A percentile compares a stretch with the other conserved stretches of the same genome.
Conservation (phyloP, 2,113 vertebrate genomes). For the Spermophilus dauricus region DNA sequence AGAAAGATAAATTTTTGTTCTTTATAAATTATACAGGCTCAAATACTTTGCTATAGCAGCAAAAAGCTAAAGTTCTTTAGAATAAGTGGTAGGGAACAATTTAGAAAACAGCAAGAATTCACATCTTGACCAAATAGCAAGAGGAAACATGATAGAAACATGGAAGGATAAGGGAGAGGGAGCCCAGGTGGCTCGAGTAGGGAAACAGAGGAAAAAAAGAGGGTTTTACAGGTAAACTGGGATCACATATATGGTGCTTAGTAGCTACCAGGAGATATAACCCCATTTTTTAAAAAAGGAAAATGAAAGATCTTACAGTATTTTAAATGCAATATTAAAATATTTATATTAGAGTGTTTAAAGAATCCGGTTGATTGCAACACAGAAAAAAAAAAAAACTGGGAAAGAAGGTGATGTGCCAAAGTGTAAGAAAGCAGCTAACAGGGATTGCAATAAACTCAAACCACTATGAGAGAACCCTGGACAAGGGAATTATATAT, state of each 20-base stretch:
- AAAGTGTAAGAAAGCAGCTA: neutral
- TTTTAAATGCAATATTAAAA: neutral
- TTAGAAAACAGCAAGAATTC: neutral
- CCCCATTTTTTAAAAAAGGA: neutral
- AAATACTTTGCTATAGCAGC: neutral
- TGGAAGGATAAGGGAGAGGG: neutral
- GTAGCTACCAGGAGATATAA: neutral
- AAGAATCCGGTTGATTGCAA: neutral
- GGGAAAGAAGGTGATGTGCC: accelerated
- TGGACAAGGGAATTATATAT: neutral
- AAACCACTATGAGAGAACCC: neutral
- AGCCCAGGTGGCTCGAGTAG: accelerated
- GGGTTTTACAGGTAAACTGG: neutral
- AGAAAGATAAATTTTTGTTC: neutral
- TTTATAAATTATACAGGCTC: neutral
- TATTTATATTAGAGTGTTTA: neutral
- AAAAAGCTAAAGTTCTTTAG: neutral
- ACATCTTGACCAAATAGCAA: neutral
- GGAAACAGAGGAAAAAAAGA: neutral
- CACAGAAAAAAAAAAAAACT: neutral
- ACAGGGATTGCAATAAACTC: neutral
- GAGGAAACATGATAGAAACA: neutral
- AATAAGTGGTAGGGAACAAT: neutral
- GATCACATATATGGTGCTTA: neutral
- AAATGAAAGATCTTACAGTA: neutral